Base-by-base conservation (phyloP, 2,888 invertebrate genomes). In the Netelia fuscicornis region DNA sequence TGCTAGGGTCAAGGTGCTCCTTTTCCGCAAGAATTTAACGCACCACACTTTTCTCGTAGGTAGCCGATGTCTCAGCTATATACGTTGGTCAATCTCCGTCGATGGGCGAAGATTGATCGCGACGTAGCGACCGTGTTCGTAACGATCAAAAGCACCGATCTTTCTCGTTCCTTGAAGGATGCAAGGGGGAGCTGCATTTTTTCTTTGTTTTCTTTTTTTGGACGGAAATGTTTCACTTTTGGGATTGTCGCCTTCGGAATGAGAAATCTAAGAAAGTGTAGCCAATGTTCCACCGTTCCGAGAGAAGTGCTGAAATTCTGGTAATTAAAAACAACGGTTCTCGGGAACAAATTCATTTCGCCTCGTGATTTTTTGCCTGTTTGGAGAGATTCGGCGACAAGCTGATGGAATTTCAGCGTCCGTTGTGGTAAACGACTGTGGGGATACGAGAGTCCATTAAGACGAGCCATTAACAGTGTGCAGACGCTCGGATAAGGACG, bases 141-240 rank as follows among this genome's bases (percentile, higher is more conserved):
- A 72, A 80, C 82, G 90, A 91, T 91, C 89, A 90, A 91, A 91
- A 84, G 89, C 58, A 62, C 89, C 90, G 90, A 52, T 56, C 42
- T 76, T 65, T 76, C 8, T 37, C 13, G 42, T 48, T 67, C 37
- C 23, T 52, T 62, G n/a, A 44, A 20, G 17, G 2, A 25, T 48
- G 37, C 13, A 42, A 70, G 52, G 60, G 37, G n/a, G 20, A 37
- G 54, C 52, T 76, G 44, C 9, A 77, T 58, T 68, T 56, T 77
- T 67, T 17, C 17, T 67, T 37, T 56, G 56, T 44, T 30, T 30
- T 64, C 74, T 70, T 52, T 11, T 52, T 17, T 8, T 6, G 30
- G 1, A 6, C 20, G 20, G 42, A 62, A 75, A 72, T 30, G 44
- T 71, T 74, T 58, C 74, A 56, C 67, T 74, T 20, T 13, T 20